Percentiles rank a stretch among this genome's conserved stretches.
These are phyloP conservation scores for Tragelaphus imberbis DNA, from an alignment of 2,113 vertebrate species.

Conservation along the genomic window DNA sequence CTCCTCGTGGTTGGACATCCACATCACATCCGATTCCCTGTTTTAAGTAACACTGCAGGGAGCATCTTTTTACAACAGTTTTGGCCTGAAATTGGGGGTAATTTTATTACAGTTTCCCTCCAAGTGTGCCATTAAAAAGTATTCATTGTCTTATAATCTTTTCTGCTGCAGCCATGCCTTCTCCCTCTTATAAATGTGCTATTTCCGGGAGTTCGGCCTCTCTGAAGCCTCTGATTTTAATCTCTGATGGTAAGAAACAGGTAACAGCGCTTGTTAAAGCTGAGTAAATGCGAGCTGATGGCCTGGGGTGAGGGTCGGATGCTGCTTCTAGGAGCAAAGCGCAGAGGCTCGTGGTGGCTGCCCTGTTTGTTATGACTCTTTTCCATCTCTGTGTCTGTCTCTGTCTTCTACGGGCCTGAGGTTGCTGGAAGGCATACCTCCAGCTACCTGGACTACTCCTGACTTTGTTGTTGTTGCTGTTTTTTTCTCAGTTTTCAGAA, in stretches of 20 bases:
- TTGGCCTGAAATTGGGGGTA: neutral
- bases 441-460: neutral
- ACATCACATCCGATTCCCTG: neutral
- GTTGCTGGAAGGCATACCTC: neutral
- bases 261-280: neutral
- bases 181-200: neutral
- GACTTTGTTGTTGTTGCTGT: neutral
- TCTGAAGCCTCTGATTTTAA: neutral
- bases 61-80: neutral
- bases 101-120: neutral
- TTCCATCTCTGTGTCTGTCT: fast-evolving
- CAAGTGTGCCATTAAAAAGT: neutral
- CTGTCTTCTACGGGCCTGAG: neutral
- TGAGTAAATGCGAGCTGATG: fast-evolving
- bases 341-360: fast-evolving
- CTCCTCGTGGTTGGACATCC: neutral
- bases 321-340: neutral
- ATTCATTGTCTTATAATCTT: neutral
- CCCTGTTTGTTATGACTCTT: fast-evolving
- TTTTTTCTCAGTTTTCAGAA: neutral
- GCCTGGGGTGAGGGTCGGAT: neutral
- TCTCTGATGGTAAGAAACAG: neutral
- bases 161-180: neutral
- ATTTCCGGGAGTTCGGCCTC: neutral
- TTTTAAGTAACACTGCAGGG: neutral